phyloP scores from a whole-genome alignment of 2,113 vertebrate species.

The Pomatostomus ruficeps region DNA sequence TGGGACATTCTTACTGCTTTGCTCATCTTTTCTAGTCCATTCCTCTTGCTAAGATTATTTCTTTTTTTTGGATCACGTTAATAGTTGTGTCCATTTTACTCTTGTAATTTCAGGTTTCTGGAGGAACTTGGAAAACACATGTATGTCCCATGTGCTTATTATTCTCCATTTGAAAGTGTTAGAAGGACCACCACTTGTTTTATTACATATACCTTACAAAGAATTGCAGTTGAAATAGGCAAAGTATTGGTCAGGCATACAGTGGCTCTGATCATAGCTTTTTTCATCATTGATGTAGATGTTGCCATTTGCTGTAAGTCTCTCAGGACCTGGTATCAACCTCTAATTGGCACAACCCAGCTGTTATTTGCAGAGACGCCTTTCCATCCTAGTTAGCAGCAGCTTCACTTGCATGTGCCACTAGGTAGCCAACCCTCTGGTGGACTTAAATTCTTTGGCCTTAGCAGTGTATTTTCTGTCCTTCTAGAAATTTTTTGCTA shows the following conservation, averaged over 20 bases:
- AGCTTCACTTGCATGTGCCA: neutral
- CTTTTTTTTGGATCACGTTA: neutral
- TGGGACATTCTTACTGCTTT: neutral
- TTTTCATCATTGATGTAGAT: neutral
- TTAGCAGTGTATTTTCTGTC: neutral
- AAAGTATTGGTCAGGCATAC: neutral
- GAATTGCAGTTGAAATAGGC: neutral
- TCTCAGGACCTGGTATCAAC: neutral
- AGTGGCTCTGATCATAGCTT: neutral
- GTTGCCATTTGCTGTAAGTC: neutral
- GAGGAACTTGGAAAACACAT: neutral
- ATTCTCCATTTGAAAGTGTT: neutral
- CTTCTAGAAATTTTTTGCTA: neutral
- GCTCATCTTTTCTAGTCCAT: neutral
- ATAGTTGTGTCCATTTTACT: neutral
- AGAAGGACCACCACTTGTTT: neutral
- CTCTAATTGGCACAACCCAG: neutral
- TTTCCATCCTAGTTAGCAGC: neutral
- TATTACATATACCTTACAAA: accelerated
- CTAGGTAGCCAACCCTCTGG: neutral
- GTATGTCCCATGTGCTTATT: neutral
- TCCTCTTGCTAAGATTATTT: neutral
- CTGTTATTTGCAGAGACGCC: neutral
- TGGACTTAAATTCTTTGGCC: neutral
- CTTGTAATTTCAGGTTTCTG: neutral